Percentiles rank a stretch among this genome's conserved stretches.
Evolutionary conservation across 2,888 invertebrate genomes (phyloP).

Genomic region (Parascotia fuliginaria): DNA sequence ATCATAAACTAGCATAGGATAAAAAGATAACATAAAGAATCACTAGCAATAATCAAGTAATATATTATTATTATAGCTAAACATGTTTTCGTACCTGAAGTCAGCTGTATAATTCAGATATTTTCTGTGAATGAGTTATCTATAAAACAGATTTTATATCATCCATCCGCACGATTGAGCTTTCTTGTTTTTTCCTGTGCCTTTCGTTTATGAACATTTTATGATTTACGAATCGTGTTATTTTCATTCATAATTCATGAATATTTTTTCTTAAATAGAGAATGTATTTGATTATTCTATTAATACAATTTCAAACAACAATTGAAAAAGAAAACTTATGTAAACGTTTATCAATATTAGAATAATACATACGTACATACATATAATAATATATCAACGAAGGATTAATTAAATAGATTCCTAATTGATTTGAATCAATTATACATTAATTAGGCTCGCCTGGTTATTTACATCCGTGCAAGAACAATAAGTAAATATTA

Average conservation of each 20-base stretch:
- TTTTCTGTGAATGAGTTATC: slow-evolving; percentile 13
- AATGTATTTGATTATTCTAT: not conserved
- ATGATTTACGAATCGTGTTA: slow-evolving; percentile 15
- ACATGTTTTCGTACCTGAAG: slow-evolving; percentile 40
- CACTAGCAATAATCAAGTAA: not conserved
- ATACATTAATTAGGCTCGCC: too few species aligned
- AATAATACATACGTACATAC: too few species aligned
- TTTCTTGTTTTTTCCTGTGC: slow-evolving; percentile 30
- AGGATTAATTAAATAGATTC: too few species aligned
- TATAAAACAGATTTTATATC: slow-evolving; percentile 13
- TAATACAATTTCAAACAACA: not conserved
- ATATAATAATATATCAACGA: too few species aligned
- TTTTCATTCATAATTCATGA: slow-evolving; percentile 13
- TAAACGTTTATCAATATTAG: too few species aligned
- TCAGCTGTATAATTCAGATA: slow-evolving; percentile 5
- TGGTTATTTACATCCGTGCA: too few species aligned
- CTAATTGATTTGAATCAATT: too few species aligned
- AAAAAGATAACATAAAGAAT: not conserved
- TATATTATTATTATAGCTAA: slow-evolving; percentile 30
- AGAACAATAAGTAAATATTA: too few species aligned
- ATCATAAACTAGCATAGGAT: not conserved
- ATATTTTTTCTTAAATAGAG: not conserved
- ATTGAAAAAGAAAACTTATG: too few species aligned
- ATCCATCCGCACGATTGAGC: slow-evolving; percentile 19
- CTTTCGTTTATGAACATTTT: slow-evolving; percentile 14